Evolutionary conservation across 2,797 vertebrate species (phyloP).

Genomic region (Mastacembelus armatus): DNA sequence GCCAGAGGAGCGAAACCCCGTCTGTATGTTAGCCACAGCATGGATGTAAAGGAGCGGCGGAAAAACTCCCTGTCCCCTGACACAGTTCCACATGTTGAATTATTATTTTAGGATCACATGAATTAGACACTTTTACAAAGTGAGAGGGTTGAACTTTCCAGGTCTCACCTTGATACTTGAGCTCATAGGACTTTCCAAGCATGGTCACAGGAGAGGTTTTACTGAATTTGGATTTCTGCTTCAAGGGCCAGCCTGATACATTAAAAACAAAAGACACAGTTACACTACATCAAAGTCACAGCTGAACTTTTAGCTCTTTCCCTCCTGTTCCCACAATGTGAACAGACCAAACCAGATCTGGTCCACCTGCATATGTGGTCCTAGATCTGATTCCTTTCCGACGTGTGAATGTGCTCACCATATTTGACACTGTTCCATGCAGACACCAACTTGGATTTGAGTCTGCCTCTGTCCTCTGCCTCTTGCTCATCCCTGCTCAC

Average conservation of each 20-base stretch:
- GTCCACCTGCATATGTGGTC: too few relatives aligned
- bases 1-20: slow-evolving; percentile 85
- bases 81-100: neutral
- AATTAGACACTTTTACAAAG: neutral
- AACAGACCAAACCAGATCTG: too few relatives aligned
- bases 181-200: slow-evolving; percentile 84
- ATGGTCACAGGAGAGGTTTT: slow-evolving; percentile 86
- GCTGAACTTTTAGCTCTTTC: too few relatives aligned
- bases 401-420: too few relatives aligned
- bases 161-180: slow-evolving; percentile 82
- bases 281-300: neutral
- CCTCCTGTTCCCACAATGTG: too few relatives aligned
- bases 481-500: slow-evolving; percentile 36
- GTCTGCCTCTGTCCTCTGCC: slow-evolving; percentile 83
- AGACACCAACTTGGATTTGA: slow-evolving; percentile 88
- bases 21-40: slow-evolving; percentile 92
- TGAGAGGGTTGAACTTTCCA: neutral
- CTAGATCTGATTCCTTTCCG: too few relatives aligned
- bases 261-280: neutral
- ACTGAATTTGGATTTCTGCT: slow-evolving; percentile 88
- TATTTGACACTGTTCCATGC: slow-evolving; percentile 94
- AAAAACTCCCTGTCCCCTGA: slow-evolving; percentile 85
- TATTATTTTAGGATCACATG: slow-evolving; percentile 6
- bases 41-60: slow-evolving; percentile 84
- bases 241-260: slow-evolving; percentile 86